Evolutionary conservation across 2,797 vertebrate genomes (phyloP).

Genomic region (Cirrhinus molitorella): DNA sequence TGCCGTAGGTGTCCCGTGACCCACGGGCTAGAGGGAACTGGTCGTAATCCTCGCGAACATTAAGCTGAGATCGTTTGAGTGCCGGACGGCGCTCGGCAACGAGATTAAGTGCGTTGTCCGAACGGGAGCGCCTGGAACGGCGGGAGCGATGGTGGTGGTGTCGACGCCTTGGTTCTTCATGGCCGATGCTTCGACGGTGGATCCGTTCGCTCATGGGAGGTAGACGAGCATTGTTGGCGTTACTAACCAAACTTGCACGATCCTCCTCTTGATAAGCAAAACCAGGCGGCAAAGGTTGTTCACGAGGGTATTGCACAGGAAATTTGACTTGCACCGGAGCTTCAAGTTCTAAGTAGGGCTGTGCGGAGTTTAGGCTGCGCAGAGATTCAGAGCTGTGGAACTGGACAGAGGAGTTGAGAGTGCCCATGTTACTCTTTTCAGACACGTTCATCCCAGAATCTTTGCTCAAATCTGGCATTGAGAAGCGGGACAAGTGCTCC

Average conservation of each 20-base stretch:
- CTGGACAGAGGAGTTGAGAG: slow-evolving; percentile 90
- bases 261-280: slow-evolving; percentile 91
- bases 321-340: slow-evolving; percentile 81
- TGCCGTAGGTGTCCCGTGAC: slow-evolving; percentile 79
- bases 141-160: slow-evolving; percentile 85
- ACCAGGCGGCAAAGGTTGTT: slow-evolving; percentile 85
- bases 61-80: slow-evolving; percentile 85
- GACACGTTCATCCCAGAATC: slow-evolving; percentile 97
- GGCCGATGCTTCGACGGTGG: slow-evolving; percentile 73
- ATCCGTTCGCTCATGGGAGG: slow-evolving; percentile 90
- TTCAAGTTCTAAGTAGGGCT: slow-evolving; percentile 91
- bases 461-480: slow-evolving; percentile 98
- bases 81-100: slow-evolving; percentile 85
- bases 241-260: slow-evolving; percentile 81
- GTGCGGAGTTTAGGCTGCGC: slow-evolving; percentile 86
- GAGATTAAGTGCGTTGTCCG: slow-evolving; percentile 94
- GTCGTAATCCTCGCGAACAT: slow-evolving; percentile 90
- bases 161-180: slow-evolving; percentile 84
- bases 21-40: slow-evolving; percentile 87
- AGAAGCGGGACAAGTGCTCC: slow-evolving; percentile 96
- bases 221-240: slow-evolving; percentile 81
- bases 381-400: slow-evolving; percentile 95
- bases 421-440: slow-evolving; percentile 94
- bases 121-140: slow-evolving; percentile 91
- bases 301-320: slow-evolving; percentile 84